Conservation (phyloP, 2,888 invertebrate genomes). For the Thymelicus lineola region DNA sequence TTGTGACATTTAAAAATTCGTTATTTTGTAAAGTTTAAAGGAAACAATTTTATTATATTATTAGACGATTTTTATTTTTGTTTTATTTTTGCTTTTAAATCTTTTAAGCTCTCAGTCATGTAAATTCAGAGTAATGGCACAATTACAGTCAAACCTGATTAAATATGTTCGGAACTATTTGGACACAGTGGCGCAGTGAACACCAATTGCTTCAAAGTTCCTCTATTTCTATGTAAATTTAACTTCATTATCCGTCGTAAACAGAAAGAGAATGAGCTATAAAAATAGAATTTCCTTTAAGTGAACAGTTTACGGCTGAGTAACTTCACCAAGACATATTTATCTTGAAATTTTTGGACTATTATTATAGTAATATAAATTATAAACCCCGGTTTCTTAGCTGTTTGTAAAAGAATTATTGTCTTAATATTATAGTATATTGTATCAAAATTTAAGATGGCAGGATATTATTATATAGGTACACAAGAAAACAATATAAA, state of each 20-base stretch:
- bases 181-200: constrained; percentile 53
- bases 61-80: too few relatives aligned
- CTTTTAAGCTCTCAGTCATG: too few relatives aligned
- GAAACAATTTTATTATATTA: too few relatives aligned
- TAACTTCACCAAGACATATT: background rate
- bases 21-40: too few relatives aligned
- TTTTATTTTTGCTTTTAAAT: too few relatives aligned
- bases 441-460: too few relatives aligned
- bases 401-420: too few relatives aligned
- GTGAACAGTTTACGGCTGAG: constrained; percentile 2
- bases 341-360: background rate
- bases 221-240: constrained; percentile 64
- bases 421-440: too few relatives aligned
- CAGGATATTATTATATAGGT: too few relatives aligned
- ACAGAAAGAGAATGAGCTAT: constrained; percentile 20
- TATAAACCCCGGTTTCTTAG: background rate
- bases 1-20: too few relatives aligned
- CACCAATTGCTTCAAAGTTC: constrained; percentile 57
- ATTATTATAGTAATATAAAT: background rate
- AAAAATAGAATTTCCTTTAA: constrained; percentile 14
- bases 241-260: constrained; percentile 47
- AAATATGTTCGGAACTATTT: constrained; percentile 65
- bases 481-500: too few relatives aligned
- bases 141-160: constrained; percentile 47
- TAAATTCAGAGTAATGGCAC: too few relatives aligned